Conservation (phyloP, 2,888 invertebrate genomes). For the Drosophila prolongata region DNA sequence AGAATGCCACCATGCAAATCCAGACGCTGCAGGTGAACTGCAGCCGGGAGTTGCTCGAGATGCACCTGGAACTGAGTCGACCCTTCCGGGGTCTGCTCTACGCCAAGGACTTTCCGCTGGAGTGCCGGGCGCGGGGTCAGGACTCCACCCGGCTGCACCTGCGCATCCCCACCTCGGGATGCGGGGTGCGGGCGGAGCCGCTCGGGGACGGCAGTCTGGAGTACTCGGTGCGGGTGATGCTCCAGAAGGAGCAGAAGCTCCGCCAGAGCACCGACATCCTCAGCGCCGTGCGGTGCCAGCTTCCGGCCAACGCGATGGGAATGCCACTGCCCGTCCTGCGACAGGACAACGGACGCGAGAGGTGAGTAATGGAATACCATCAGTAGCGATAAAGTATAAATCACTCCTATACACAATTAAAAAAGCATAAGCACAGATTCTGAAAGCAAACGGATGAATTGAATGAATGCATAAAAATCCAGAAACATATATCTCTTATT, state of each 20-base stretch:
- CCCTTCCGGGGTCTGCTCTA: conserved; percentile 90
- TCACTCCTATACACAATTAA: no score
- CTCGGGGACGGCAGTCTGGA: conserved; percentile 86
- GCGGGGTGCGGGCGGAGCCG: conserved; percentile 88
- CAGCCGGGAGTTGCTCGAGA: conserved; percentile 87
- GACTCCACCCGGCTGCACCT: conserved; percentile 72
- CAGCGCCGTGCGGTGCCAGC: conserved; percentile 86
- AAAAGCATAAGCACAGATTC: no score
- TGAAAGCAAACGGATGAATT: no score
- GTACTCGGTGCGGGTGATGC: conserved; percentile 88
- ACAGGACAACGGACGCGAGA: conserved; percentile 47
- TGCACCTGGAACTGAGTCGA: conserved; percentile 86
- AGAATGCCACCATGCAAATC: conserved; percentile 81
- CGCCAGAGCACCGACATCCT: conserved; percentile 91
- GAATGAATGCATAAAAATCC: no score
- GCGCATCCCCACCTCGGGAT: conserved; percentile 85
- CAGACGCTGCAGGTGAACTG: conserved; percentile 87
- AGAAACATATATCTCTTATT: no score
- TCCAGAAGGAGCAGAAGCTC: conserved; percentile 91
- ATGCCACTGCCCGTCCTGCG: conserved; percentile 62
- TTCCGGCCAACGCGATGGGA: conserved; percentile 82
- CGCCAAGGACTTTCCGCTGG: conserved; percentile 90
- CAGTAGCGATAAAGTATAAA: no score
- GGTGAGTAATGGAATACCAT: conserved; percentile 33
- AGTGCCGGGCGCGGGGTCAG: conserved; percentile 88